phyloP scores from a whole-genome alignment of 1,140 invertebrate genomes.

The Scaptomyza montana region DNA sequence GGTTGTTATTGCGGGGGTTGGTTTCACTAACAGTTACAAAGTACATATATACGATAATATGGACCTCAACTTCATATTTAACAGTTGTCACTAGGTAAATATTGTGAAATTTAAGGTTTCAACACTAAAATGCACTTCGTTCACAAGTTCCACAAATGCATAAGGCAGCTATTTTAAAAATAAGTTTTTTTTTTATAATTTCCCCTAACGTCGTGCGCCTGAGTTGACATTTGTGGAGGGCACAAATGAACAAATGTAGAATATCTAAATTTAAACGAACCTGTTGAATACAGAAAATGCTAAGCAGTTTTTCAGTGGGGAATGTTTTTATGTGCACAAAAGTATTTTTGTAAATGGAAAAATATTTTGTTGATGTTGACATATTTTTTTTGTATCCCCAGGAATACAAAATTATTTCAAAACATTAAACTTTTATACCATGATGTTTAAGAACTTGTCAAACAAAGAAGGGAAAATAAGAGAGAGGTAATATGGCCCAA shows the following conservation, averaged over 20 bases:
- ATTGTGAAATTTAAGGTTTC: no score
- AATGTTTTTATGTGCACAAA: not conserved
- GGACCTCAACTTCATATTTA: not conserved
- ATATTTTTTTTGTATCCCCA: not conserved
- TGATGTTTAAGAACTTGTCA: no score
- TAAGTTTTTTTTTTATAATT: not conserved
- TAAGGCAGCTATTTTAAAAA: not conserved
- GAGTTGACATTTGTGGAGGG: conserved; percentile 5
- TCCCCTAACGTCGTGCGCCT: not conserved
- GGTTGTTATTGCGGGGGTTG: conserved; percentile 1
- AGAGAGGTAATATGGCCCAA: not conserved
- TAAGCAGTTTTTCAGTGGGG: conserved; percentile 15
- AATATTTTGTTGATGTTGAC: conserved; percentile 8
- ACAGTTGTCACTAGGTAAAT: not conserved
- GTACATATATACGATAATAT: not conserved
- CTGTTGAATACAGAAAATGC: conserved; percentile 34
- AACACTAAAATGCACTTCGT: not conserved
- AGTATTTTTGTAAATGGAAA: not conserved
- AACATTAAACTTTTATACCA: no score
- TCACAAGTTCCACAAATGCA: not conserved
- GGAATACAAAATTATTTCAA: no score
- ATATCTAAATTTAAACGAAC: conserved; percentile 48
- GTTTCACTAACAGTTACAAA: not conserved
- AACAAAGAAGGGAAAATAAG: no score
- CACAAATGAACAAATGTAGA: conserved; percentile 13